These are phyloP conservation scores for Macrosiphum euphorbiae DNA, from an alignment of 2,888 invertebrate genomes.

Conservation along the genomic window DNA sequence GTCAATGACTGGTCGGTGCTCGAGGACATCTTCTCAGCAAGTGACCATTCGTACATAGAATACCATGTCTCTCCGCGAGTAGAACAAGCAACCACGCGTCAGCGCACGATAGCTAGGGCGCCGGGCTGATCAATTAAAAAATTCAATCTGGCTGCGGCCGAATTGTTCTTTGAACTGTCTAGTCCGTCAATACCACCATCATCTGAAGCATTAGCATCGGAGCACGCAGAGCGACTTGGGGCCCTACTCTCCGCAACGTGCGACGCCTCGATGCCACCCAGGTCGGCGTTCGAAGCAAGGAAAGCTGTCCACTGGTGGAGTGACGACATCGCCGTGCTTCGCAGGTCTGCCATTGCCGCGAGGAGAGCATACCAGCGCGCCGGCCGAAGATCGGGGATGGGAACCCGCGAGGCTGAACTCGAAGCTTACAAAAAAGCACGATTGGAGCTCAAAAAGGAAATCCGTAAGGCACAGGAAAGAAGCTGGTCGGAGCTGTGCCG, in stretches of 20 bases:
- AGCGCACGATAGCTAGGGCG: too few species aligned
- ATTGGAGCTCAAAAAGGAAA: neutral
- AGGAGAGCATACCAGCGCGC: neutral
- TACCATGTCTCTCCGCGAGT: too few species aligned
- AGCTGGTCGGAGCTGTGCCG: too few species aligned
- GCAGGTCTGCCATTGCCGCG: neutral
- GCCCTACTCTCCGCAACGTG: neutral
- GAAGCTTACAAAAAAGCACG: neutral
- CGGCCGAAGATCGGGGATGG: neutral
- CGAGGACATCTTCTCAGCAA: too few species aligned
- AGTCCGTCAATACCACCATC: neutral
- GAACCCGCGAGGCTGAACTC: neutral
- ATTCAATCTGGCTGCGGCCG: too few species aligned
- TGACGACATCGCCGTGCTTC: too few species aligned
- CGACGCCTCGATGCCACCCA: neutral
- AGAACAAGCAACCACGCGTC: too few species aligned
- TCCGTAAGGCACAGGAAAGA: neutral
- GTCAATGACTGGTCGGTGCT: too few species aligned
- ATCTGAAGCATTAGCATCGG: accelerated
- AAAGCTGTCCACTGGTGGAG: neutral
- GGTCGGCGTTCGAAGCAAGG: neutral
- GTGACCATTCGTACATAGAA: too few species aligned
- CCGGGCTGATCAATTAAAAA: too few species aligned
- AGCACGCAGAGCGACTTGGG: neutral
- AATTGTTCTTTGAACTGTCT: too few species aligned